These are phyloP conservation scores for Epinephelus cyanopodus DNA, from an alignment of 2,113 vertebrate species.

Conservation along the genomic window DNA sequence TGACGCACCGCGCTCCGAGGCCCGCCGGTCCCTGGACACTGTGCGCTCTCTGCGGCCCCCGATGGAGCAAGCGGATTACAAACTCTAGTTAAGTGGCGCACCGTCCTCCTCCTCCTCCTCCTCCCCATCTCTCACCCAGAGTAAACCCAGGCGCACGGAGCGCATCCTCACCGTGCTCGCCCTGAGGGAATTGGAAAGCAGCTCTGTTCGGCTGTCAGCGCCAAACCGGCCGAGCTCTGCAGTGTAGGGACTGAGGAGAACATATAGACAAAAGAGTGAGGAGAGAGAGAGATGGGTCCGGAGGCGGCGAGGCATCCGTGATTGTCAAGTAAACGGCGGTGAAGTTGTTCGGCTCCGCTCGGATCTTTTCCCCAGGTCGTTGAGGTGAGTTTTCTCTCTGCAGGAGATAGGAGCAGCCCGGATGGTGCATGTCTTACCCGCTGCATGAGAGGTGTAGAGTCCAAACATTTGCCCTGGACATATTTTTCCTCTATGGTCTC, in stretches of 20 bases:
- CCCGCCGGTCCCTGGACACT: conserved; percentile 33
- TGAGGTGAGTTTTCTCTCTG: conserved; percentile 77
- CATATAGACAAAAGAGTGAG: conserved; percentile 62
- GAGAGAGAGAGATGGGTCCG: conserved; percentile 76
- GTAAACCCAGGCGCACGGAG: conserved; percentile 70
- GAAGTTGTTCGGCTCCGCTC: conserved; percentile 77
- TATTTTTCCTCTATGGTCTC: conserved; percentile 7
- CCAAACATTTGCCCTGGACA: conserved; percentile 13
- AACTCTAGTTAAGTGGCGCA: conserved; percentile 81
- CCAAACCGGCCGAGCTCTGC: conserved; percentile 58
- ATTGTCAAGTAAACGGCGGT: conserved; percentile 76
- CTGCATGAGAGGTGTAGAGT: background rate
- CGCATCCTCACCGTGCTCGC: conserved; percentile 50
- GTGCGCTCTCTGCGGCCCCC: conserved; percentile 61
- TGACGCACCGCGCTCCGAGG: background rate
- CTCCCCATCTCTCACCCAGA: conserved; percentile 68
- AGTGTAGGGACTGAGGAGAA: conserved; percentile 44
- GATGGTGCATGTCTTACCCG: conserved; percentile 27
- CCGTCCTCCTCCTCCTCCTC: conserved; percentile 45
- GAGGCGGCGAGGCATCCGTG: conserved; percentile 69
- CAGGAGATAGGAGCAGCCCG: conserved; percentile 35
- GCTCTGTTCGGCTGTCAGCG: conserved; percentile 46
- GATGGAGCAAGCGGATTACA: conserved; percentile 76
- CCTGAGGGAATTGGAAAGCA: conserved; percentile 52
- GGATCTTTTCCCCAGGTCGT: conserved; percentile 73